Evolutionary conservation across 2,113 vertebrate species (phyloP), one percentile per base, ranked within the genome.

Genomic region (Perca fluviatilis): DNA sequence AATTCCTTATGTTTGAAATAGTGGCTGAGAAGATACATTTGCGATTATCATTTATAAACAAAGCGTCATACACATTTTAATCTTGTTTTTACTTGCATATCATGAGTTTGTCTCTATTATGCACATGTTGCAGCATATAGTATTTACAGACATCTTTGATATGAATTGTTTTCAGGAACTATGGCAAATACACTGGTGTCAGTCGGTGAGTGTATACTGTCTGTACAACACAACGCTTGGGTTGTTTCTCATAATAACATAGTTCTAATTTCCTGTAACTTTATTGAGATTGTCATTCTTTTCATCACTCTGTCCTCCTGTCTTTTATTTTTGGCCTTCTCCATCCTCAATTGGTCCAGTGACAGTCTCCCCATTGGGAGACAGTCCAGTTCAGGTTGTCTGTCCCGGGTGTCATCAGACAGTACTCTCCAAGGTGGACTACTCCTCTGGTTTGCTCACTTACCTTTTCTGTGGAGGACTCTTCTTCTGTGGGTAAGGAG

Each of bases 381-480:
- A 96, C 80, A 94, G 89, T 4, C 97, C 97, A 0, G 61, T 97
- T 65, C 97, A 97, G 93, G 94, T 97, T 71, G 71, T 88, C 64
- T 98, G 97, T 74, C 95, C 96, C 0, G 93, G 89, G 27, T 98
- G 97, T 86, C 95, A 68, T 79, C 95, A 96, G 87, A 30, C 92
- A 50, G 94, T 97, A 0, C 86, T 97, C 63, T 96, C 97, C 0
- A 92, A 88, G 74, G 91, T 97, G 78, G 88, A 95, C 0, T 93
- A 95, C 3, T 91, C 86, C 0, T n/a, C 97, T 0, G 97, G 97
- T 1, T 89, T 96, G 40, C 86, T 97, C 85, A 95, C 97, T 47
- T 97, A 97, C 95, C 94, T 98, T 7, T 96, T 94, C 0, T 97
- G 97, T 19, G 96, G 96, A 40, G 96, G 97, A 75, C 95, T 97